Percentiles rank a stretch among this genome's conserved stretches.
phyloP scores from a whole-genome alignment of 2,888 invertebrate species.

The Stenodera caucasica region DNA sequence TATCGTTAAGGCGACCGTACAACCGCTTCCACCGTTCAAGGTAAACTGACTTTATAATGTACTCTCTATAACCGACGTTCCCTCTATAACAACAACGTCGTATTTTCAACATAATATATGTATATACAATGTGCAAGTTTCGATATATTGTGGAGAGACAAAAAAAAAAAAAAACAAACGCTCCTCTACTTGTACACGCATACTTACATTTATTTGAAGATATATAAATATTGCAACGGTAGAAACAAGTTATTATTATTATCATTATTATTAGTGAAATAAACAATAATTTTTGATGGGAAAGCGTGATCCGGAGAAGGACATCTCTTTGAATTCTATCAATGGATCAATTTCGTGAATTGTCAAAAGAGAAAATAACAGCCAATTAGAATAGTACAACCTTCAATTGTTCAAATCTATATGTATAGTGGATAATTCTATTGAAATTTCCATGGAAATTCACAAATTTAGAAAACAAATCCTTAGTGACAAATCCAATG shows the following conservation, averaged over 20 bases:
- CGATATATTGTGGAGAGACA: too few species aligned
- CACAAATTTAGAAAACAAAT: too few species aligned
- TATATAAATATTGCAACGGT: constrained; percentile 28
- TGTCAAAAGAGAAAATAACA: neutral
- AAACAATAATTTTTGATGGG: constrained; percentile 39
- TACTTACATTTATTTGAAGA: too few species aligned
- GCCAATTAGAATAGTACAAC: neutral
- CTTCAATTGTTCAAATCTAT: neutral
- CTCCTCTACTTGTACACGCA: neutral
- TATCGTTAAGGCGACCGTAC: constrained; percentile 16
- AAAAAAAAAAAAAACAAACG: neutral
- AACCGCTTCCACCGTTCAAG: constrained; percentile 39
- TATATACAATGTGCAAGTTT: too few species aligned
- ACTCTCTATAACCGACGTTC: constrained; percentile 5
- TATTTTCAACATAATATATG: constrained; percentile 6
- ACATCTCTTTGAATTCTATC: neutral
- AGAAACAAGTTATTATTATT: constrained; percentile 38
- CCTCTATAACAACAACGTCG: constrained; percentile 18
- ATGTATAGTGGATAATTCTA: too few species aligned
- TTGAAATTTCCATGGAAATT: too few species aligned
- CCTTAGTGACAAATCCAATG: too few species aligned
- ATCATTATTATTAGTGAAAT: constrained; percentile 36
- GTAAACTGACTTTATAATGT: constrained; percentile 37
- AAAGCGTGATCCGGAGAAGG: constrained; percentile 18
- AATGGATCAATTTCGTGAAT: neutral